These are phyloP conservation scores for Leptopilina myrica DNA, from an alignment of 2,888 invertebrate species.

Conservation along the genomic window DNA sequence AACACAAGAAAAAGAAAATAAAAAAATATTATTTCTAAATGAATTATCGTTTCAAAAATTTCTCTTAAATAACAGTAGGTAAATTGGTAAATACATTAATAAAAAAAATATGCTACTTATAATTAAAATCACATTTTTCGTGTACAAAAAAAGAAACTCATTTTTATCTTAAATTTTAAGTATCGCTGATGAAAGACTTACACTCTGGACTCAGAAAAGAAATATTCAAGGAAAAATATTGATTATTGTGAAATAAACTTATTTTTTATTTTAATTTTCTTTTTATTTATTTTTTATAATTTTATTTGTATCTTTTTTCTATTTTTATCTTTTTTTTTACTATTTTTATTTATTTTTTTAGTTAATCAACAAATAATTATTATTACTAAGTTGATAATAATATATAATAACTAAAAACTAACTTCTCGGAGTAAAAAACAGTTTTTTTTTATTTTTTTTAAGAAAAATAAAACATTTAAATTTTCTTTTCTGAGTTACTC, in stretches of 20 bases:
- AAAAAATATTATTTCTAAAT: background rate
- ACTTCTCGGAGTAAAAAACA: too few relatives aligned
- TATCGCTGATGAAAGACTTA: slow-evolving; percentile 35
- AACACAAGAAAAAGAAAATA: background rate
- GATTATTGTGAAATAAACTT: too few relatives aligned
- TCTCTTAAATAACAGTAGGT: slow-evolving; percentile 13
- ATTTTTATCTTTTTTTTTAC: too few relatives aligned
- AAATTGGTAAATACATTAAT: slow-evolving; percentile 14
- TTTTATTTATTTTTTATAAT: too few relatives aligned
- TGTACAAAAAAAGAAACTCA: slow-evolving; percentile 9
- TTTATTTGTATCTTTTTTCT: too few relatives aligned
- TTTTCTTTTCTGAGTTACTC: slow-evolving; percentile 7
- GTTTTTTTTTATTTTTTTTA: too few relatives aligned
- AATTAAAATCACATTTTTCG: slow-evolving; percentile 40
- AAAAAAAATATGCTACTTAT: slow-evolving; percentile 38
- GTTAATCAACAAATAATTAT: background rate
- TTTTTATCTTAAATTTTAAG: slow-evolving; percentile 33
- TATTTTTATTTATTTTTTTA: too few relatives aligned
- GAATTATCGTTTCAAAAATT: slow-evolving; percentile 6
- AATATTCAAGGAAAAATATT: too few relatives aligned
- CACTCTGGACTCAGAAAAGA: slow-evolving; percentile 18
- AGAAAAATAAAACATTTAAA: too few relatives aligned
- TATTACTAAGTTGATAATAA: background rate
- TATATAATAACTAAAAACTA: too few relatives aligned
- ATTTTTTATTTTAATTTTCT: too few relatives aligned